phyloP scores from a whole-genome alignment of 2,113 vertebrate genomes.

The Vulpes vulpes region DNA sequence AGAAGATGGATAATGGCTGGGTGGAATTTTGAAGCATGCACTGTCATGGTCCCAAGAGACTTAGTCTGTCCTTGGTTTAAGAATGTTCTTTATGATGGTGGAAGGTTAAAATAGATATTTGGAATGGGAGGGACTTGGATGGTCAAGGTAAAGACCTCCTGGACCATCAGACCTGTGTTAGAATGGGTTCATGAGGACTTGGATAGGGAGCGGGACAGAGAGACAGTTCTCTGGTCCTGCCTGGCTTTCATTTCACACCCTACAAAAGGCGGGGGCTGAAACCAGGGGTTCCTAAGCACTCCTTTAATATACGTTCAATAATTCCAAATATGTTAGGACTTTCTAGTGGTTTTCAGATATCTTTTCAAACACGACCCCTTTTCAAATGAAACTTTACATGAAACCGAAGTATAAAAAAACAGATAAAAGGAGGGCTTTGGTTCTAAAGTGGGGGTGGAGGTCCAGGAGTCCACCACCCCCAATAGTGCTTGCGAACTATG shows the following conservation, averaged over 20 bases:
- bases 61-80: not conserved
- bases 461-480: not conserved
- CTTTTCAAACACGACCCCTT: constrained; percentile 42
- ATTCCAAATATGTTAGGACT: not conserved
- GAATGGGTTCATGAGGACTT: not conserved
- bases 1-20: not conserved
- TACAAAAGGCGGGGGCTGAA: not conserved
- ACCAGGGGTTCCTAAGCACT: not conserved
- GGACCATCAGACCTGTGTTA: not conserved
- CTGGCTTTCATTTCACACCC: not conserved
- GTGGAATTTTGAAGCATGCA: not conserved
- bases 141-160: not conserved
- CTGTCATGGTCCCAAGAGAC: not conserved
- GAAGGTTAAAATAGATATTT: not conserved
- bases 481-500: not conserved
- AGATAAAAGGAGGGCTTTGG: constrained; percentile 57
- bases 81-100: not conserved
- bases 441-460: not conserved
- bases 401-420: constrained; percentile 35
- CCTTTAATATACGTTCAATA: not conserved
- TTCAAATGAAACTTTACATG: constrained; percentile 28
- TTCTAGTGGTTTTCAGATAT: constrained; percentile 29
- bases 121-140: not conserved
- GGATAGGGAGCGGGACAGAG: not conserved
- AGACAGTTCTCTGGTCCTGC: not conserved